A percentile compares a stretch with the other conserved stretches of the same genome.
phyloP scores from a whole-genome alignment of 1,140 invertebrate genomes.

The Cherax destructor region DNA sequence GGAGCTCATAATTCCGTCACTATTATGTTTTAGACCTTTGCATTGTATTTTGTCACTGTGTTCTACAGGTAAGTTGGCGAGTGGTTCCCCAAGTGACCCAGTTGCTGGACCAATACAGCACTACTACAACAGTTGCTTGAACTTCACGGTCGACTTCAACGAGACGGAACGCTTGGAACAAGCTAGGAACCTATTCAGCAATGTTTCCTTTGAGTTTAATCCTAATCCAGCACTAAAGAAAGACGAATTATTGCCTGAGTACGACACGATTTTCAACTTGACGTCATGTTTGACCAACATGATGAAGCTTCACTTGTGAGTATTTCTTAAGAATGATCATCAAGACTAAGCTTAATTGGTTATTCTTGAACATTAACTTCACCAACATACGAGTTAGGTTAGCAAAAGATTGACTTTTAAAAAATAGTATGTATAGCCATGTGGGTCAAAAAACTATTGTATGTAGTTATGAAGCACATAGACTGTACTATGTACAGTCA shows the following conservation, averaged over 20 bases:
- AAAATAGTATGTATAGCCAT: too few relatives aligned
- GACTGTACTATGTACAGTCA: too few relatives aligned
- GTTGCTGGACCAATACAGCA: not conserved
- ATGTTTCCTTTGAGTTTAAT: not conserved
- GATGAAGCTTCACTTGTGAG: constrained; percentile 66
- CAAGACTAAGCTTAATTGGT: too few relatives aligned
- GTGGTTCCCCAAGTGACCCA: not conserved
- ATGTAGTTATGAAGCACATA: too few relatives aligned
- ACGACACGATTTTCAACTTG: too few relatives aligned
- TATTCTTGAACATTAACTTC: too few relatives aligned
- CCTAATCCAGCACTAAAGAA: too few relatives aligned
- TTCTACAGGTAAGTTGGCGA: not conserved
- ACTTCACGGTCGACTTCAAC: constrained; percentile 3
- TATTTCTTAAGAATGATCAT: not conserved
- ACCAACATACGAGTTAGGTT: too few relatives aligned
- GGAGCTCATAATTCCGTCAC: too few relatives aligned
- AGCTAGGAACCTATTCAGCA: not conserved
- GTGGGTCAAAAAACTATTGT: too few relatives aligned
- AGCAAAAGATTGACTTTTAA: too few relatives aligned
- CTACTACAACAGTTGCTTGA: constrained; percentile 24
- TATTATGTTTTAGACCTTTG: not conserved
- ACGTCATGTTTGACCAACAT: constrained; percentile 12
- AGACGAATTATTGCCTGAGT: too few relatives aligned
- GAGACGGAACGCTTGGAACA: not conserved
- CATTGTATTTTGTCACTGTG: not conserved